Percentiles rank a stretch among this genome's conserved stretches.
Evolutionary conservation across 2,888 invertebrate genomes (phyloP).

Genomic region (Archips xylosteana): DNA sequence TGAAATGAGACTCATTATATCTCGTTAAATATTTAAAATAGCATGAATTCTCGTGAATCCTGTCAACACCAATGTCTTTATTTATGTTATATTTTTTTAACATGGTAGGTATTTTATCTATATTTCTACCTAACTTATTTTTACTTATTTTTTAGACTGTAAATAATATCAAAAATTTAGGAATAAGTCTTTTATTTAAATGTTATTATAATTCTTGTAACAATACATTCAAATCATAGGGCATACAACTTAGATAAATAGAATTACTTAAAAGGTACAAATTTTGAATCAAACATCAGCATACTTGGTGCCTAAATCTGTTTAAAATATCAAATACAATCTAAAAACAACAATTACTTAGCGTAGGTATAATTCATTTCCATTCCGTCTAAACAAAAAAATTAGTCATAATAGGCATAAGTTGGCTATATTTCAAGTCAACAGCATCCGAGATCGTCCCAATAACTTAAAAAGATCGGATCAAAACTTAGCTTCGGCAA

Average conservation of each 20-base stretch:
- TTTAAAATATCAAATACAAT: no score
- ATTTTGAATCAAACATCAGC: no score
- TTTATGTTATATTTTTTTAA: conserved; percentile 46
- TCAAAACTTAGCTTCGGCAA: conserved; percentile 62
- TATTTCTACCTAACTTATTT: conserved; percentile 12
- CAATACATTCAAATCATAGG: no score
- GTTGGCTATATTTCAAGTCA: conserved; percentile 32
- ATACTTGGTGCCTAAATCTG: no score
- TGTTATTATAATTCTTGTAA: no score
- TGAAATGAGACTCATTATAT: conserved; percentile 78
- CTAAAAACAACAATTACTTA: neutral
- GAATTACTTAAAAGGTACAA: no score
- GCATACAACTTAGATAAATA: no score
- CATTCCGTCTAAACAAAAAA: neutral
- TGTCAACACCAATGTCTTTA: conserved; percentile 63
- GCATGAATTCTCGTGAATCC: conserved; percentile 55
- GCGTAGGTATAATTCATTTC: neutral
- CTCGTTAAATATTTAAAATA: conserved; percentile 82
- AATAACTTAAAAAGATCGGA: conserved; percentile 39
- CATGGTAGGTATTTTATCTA: conserved; percentile 29
- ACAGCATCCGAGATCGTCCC: conserved; percentile 15
- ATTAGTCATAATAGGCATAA: conserved; percentile 4
- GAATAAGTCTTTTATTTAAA: neutral
- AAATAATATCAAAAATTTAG: neutral
- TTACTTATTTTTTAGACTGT: neutral